Conservation (phyloP, 2,888 invertebrate species). For the Campaea margaritaria region DNA sequence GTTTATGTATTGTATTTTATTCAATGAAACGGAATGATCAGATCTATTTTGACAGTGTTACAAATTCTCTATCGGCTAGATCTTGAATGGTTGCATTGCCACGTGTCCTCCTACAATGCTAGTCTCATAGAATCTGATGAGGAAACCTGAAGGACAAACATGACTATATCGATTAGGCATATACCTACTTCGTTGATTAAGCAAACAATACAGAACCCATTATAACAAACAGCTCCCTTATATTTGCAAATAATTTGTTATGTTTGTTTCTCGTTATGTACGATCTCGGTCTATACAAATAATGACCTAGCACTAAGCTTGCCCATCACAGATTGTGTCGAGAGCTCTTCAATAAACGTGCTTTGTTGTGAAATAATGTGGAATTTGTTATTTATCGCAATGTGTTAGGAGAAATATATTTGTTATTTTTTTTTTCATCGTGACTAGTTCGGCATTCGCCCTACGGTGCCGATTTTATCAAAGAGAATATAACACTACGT, state of each 20-base stretch:
- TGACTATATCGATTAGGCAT: conserved; percentile 16
- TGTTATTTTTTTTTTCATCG: neutral
- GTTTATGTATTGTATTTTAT: too few relatives aligned
- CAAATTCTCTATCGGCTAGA: too few relatives aligned
- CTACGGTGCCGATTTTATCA: too few relatives aligned
- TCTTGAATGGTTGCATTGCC: too few relatives aligned
- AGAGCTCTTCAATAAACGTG: conserved; percentile 9
- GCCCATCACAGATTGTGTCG: conserved; percentile 9
- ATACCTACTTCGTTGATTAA: conserved; percentile 15
- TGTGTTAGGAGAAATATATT: too few relatives aligned
- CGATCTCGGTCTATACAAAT: conserved; percentile 27
- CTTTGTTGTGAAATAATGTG: neutral
- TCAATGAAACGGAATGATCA: too few relatives aligned
- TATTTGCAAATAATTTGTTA: conserved; percentile 42
- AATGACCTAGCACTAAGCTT: conserved; percentile 32
- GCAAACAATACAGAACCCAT: conserved; percentile 25
- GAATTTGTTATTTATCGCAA: too few relatives aligned
- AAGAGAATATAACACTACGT: too few relatives aligned
- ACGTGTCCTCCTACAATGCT: too few relatives aligned
- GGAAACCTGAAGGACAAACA: conserved; percentile 10
- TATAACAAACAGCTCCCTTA: conserved; percentile 24
- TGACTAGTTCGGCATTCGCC: neutral
- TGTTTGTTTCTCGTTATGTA: conserved; percentile 46
- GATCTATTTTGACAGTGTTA: too few relatives aligned
- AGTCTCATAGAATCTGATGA: too few relatives aligned